phyloP scores from a whole-genome alignment of 2,113 vertebrate species.

The Pseudopipra pipra region DNA sequence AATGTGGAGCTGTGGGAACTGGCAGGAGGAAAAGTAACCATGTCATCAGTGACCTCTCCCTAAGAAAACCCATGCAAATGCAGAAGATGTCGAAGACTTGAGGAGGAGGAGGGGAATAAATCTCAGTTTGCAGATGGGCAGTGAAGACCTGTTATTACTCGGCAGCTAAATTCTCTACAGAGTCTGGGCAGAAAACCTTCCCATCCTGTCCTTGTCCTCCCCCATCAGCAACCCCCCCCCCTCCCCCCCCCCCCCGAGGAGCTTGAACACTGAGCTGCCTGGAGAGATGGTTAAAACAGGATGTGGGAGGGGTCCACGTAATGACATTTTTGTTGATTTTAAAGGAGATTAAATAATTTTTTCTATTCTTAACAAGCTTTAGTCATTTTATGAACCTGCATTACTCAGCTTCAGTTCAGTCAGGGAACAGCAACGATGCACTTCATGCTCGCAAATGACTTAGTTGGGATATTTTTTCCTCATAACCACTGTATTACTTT shows the following conservation, averaged over 20 bases:
- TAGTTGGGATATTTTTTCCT: neutral
- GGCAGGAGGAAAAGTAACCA: neutral
- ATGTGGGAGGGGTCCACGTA: neutral
- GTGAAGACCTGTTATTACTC: neutral
- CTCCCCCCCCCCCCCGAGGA: accelerated
- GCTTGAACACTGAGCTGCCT: neutral
- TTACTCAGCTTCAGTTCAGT: neutral
- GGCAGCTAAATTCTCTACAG: neutral
- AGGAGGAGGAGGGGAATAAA: neutral
- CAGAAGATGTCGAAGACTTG: neutral
- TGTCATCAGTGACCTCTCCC: neutral
- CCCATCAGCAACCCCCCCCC: neutral
- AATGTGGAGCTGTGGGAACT: neutral
- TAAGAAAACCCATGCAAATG: neutral
- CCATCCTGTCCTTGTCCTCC: neutral
- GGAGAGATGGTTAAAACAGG: neutral
- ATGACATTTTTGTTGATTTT: neutral
- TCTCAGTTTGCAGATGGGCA: neutral
- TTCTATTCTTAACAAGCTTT: neutral
- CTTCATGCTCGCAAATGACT: neutral
- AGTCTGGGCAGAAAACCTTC: neutral
- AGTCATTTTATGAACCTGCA: neutral
- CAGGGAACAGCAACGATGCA: neutral
- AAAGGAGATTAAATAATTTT: neutral
- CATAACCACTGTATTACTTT: neutral